These are phyloP conservation scores for Melinopterus prodromus DNA, from an alignment of 2,888 invertebrate species.

Conservation along the genomic window DNA sequence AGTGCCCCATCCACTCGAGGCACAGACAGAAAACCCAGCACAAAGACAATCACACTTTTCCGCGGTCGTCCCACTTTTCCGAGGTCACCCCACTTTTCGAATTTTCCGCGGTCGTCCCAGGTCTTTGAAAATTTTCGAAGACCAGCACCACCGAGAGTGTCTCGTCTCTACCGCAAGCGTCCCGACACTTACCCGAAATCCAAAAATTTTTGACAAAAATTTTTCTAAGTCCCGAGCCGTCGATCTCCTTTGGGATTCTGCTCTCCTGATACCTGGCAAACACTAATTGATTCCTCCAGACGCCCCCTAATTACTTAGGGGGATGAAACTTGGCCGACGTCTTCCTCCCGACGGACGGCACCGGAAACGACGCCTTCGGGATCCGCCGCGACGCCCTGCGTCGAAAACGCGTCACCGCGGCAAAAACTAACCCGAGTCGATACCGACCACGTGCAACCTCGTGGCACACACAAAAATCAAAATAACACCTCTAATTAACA, in stretches of 20 bases:
- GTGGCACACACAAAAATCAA: background rate
- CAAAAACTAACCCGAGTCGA: background rate
- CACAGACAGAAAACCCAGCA: background rate
- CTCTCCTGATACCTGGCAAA: background rate
- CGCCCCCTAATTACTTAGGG: background rate
- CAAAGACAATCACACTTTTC: background rate
- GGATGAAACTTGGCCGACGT: background rate
- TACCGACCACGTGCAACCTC: background rate
- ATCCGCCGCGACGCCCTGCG: background rate
- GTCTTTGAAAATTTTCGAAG: background rate
- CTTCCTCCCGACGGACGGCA: background rate
- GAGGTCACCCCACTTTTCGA: background rate
- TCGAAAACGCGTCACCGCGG: background rate
- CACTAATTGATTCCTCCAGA: background rate
- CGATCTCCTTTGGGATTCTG: background rate
- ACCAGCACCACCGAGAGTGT: background rate
- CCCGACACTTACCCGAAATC: too few relatives aligned
- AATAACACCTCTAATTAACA: background rate
- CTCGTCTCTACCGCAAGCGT: too few relatives aligned
- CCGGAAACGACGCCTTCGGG: background rate
- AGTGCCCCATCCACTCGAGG: background rate
- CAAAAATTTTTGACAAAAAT: too few relatives aligned
- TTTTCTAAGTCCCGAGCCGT: too few relatives aligned
- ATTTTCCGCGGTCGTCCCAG: background rate
- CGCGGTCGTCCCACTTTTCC: background rate